Conservation (phyloP, 2,888 invertebrate genomes). For the Iselma pallidipennis region DNA sequence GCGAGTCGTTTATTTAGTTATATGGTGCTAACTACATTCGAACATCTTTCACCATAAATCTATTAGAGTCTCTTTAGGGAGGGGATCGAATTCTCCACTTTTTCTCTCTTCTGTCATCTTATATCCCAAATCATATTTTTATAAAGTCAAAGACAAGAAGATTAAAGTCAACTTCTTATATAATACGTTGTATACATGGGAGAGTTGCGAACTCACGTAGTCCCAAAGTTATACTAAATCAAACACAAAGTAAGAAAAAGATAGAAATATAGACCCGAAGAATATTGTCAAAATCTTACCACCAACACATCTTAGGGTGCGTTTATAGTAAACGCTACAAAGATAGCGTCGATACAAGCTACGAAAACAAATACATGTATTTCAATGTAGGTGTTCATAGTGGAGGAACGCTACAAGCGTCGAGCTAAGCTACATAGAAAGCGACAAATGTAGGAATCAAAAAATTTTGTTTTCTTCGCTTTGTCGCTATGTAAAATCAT, state of each 20-base stretch:
- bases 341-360: no score
- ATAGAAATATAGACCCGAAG: no score
- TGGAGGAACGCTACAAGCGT: no score
- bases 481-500: no score
- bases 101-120: background rate
- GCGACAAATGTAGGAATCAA: no score
- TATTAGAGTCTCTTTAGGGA: slow-evolving; percentile 1
- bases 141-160: slow-evolving; percentile 31
- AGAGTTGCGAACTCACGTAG: slow-evolving; percentile 28
- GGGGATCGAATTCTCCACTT: background rate
- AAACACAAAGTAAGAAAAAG: slow-evolving; percentile 19
- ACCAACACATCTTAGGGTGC: no score
- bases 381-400: no score
- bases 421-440: no score
- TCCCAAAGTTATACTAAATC: slow-evolving; percentile 30
- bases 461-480: no score
- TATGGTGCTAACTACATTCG: background rate
- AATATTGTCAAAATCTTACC: slow-evolving; percentile 10
- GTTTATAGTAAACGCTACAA: no score
- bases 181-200: slow-evolving; percentile 30
- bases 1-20: background rate
- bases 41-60: slow-evolving; percentile 6
- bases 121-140: slow-evolving; percentile 25
- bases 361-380: no score
- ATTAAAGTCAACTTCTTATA: slow-evolving; percentile 33